Percentiles rank a stretch among this genome's conserved stretches.
These are phyloP conservation scores for Habrosyne pyritoides DNA, from an alignment of 2,888 invertebrate genomes.

Conservation along the genomic window DNA sequence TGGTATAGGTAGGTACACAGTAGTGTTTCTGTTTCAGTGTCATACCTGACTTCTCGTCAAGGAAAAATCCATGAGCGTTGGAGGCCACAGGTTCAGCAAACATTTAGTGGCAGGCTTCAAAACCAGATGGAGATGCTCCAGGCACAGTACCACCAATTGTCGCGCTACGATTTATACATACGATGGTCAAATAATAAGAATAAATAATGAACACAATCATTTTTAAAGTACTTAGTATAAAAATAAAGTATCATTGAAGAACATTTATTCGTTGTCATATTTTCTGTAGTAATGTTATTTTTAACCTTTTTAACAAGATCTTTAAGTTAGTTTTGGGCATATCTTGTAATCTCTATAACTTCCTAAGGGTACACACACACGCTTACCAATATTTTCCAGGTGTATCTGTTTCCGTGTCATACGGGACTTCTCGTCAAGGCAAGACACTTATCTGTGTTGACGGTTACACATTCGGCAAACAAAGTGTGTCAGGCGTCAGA, in stretches of 20 bases:
- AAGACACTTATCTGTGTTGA: conserved; percentile 21
- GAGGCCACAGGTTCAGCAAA: conserved; percentile 32
- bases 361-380: too few species aligned
- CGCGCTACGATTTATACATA: conserved; percentile 17
- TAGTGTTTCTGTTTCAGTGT: neutral
- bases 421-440: conserved; percentile 20
- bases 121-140: conserved; percentile 46
- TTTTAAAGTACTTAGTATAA: neutral
- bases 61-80: conserved; percentile 21
- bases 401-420: neutral
- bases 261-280: too few species aligned
- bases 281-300: too few species aligned
- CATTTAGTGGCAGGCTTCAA: conserved; percentile 22
- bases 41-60: conserved; percentile 13
- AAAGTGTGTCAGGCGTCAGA: neutral
- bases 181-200: conserved; percentile 15
- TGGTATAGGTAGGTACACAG: too few species aligned
- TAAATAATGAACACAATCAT: conserved; percentile 38
- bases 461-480: conserved; percentile 25
- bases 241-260: too few species aligned
- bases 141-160: conserved; percentile 23
- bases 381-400: too few species aligned
- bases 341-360: too few species aligned
- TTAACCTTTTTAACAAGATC: too few species aligned
- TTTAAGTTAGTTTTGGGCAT: too few species aligned